Evolutionary conservation across 2,797 vertebrate species (phyloP).

Genomic region (Octomys mimax): DNA sequence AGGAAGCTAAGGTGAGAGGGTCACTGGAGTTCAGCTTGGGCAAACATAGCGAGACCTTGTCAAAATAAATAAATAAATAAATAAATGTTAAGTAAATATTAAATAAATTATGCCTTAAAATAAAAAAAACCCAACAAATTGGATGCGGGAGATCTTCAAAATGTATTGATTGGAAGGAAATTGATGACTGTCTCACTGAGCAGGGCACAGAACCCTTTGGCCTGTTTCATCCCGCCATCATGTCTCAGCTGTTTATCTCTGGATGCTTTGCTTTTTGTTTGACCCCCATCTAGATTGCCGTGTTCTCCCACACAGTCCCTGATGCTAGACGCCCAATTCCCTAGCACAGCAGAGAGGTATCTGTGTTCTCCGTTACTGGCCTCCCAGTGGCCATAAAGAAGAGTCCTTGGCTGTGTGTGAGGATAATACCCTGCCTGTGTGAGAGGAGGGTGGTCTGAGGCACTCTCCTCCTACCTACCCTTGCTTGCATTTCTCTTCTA

Average conservation of each 20-base stretch:
- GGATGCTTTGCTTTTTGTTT: conserved; percentile 24
- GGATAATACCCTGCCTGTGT: background rate
- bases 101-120: background rate
- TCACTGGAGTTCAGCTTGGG: background rate
- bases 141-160: background rate
- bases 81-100: background rate
- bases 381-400: background rate
- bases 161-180: background rate
- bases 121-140: background rate
- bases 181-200: background rate
- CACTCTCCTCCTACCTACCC: background rate
- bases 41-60: background rate
- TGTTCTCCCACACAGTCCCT: background rate
- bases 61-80: background rate
- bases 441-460: background rate
- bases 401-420: background rate
- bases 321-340: background rate
- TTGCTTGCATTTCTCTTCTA: background rate
- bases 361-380: background rate
- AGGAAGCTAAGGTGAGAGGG: background rate
- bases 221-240: background rate
- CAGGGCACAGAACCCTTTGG: background rate
- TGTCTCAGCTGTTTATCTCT: conserved; percentile 2
- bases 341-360: background rate
- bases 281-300: conserved; percentile 1